phyloP scores from a whole-genome alignment of 2,113 vertebrate species.

The Hippocampus barbouri region DNA sequence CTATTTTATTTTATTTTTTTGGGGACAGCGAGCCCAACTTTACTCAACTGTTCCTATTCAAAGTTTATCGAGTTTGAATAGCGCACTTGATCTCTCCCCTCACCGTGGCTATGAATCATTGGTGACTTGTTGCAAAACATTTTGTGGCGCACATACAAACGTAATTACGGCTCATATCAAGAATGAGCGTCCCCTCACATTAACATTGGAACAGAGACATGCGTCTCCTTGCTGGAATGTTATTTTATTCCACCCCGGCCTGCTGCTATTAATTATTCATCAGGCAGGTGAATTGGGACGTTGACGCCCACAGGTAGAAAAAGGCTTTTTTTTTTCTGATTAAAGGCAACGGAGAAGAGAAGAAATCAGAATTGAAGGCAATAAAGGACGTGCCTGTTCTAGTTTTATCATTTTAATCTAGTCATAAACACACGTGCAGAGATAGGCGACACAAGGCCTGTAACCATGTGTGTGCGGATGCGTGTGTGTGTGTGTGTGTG shows the following conservation, averaged over 20 bases:
- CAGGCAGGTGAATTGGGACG: constrained; percentile 63
- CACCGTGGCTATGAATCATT: not conserved
- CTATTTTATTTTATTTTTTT: too few species aligned
- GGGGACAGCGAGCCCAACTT: too few species aligned
- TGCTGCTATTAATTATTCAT: constrained; percentile 72
- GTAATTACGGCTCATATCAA: constrained; percentile 47
- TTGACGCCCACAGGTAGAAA: constrained; percentile 26
- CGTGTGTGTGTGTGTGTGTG: constrained; percentile 8
- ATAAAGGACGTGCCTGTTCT: constrained; percentile 9
- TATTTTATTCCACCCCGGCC: constrained; percentile 69
- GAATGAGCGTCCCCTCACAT: constrained; percentile 31
- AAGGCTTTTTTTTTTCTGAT: constrained; percentile 24
- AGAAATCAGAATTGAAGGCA: constrained; percentile 14
- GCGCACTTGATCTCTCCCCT: too few species aligned
- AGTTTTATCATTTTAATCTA: not conserved
- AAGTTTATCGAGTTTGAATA: too few species aligned
- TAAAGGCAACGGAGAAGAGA: constrained; percentile 35
- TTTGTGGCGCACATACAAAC: constrained; percentile 23
- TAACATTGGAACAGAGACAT: constrained; percentile 36
- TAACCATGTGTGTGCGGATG: constrained; percentile 3
- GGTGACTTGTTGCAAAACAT: not conserved
- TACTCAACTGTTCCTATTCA: too few species aligned
- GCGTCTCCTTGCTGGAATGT: constrained; percentile 63
- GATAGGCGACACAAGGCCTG: not conserved
- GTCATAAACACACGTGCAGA: not conserved